phyloP scores from a whole-genome alignment of 2,888 invertebrate genomes.

The Eupelmus urozonus region DNA sequence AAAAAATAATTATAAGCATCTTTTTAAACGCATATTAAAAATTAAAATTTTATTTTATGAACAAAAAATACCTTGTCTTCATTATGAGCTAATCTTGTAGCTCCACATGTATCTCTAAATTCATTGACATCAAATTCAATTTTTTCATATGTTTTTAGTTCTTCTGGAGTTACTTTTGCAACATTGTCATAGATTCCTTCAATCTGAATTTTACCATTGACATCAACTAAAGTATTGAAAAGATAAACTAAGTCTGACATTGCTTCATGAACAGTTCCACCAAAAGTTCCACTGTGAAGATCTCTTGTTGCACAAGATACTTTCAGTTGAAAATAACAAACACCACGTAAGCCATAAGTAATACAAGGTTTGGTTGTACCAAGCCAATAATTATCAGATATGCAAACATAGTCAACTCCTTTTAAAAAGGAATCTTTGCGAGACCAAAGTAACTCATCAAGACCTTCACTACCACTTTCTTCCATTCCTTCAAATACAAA shows the following conservation, averaged over 20 bases:
- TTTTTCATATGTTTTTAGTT: conserved; percentile 85
- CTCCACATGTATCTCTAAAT: conserved; percentile 87
- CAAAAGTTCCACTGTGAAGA: conserved; percentile 96
- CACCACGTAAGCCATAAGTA: conserved; percentile 96
- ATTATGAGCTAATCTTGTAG: conserved; percentile 84
- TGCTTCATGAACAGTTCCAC: conserved; percentile 94
- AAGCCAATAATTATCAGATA: conserved; percentile 99
- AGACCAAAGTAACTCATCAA: conserved; percentile 88
- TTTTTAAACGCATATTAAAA: conserved; percentile 5
- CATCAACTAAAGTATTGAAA: conserved; percentile 90
- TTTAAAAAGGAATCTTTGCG: conserved; percentile 88
- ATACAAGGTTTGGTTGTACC: conserved; percentile 98
- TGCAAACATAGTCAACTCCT: conserved; percentile 95
- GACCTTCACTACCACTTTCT: conserved; percentile 97
- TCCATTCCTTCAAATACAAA: conserved; percentile 99
- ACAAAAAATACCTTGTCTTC: conserved; percentile 83
- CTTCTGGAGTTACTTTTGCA: conserved; percentile 84
- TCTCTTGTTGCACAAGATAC: conserved; percentile 94
- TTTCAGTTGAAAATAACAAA: conserved; percentile 94
- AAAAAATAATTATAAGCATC: not conserved
- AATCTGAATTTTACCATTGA: conserved; percentile 90
- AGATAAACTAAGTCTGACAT: conserved; percentile 94
- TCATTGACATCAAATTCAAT: conserved; percentile 92
- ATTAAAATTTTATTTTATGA: conserved; percentile 28
- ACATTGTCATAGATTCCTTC: conserved; percentile 92